These are phyloP conservation scores for Drosophila quinaria DNA, from an alignment of 2,888 invertebrate species.

Conservation along the genomic window DNA sequence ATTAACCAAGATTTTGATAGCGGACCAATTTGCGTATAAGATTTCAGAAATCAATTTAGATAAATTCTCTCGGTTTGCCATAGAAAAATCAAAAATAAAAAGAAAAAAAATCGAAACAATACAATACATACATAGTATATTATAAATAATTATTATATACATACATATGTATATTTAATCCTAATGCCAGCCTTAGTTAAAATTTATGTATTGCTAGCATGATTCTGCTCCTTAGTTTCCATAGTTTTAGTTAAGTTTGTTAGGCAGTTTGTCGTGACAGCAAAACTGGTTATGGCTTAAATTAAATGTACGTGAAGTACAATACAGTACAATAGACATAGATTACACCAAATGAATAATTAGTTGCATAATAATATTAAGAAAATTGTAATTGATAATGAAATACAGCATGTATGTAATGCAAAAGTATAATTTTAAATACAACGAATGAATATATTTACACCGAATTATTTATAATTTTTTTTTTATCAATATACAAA, in stretches of 20 bases:
- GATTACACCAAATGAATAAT: conserved; percentile 62
- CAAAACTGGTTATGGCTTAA: conserved; percentile 59
- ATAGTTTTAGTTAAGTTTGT: conserved; percentile 70
- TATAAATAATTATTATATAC: conserved; percentile 9
- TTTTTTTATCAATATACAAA: conserved; percentile 70
- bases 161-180: conserved; percentile 25
- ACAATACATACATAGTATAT: conserved; percentile 44
- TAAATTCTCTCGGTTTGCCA: conserved; percentile 76
- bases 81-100: conserved; percentile 40
- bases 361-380: conserved; percentile 66
- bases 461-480: conserved; percentile 72
- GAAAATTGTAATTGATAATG: conserved; percentile 57
- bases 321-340: conserved; percentile 42
- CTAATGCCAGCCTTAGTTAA: conserved; percentile 66
- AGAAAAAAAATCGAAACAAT: conserved; percentile 4
- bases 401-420: conserved; percentile 53
- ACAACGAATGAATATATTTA: conserved; percentile 83
- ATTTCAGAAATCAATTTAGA: conserved; percentile 81
- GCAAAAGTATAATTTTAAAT: conserved; percentile 74
- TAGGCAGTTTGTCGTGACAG: conserved; percentile 44
- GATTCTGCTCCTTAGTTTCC: conserved; percentile 58
- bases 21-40: conserved; percentile 86
- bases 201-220: conserved; percentile 51
- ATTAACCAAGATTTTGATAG: conserved; percentile 83
- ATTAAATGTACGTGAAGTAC: conserved; percentile 41